These are phyloP conservation scores for Tholera decimalis DNA, from an alignment of 2,888 invertebrate species.

Conservation along the genomic window DNA sequence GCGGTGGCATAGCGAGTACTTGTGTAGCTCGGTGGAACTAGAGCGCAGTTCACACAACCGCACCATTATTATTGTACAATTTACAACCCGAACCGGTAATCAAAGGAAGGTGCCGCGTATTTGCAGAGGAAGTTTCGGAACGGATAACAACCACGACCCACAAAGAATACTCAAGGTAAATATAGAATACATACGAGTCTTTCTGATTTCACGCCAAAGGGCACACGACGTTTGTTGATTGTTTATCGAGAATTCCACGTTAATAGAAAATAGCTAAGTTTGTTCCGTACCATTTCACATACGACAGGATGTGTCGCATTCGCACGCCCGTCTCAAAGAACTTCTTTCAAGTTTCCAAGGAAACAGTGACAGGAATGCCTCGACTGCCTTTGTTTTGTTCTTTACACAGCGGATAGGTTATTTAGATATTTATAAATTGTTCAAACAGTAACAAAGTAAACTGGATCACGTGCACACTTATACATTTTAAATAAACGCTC, in stretches of 20 bases:
- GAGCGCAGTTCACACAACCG: conserved; percentile 58
- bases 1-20: conserved; percentile 7
- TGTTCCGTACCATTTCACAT: conserved; percentile 55
- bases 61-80: conserved; percentile 82
- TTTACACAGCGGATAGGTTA: conserved; percentile 12
- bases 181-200: conserved; percentile 72
- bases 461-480: conserved; percentile 32
- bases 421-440: conserved; percentile 41
- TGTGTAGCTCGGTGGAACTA: conserved; percentile 73
- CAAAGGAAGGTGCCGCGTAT: conserved; percentile 78
- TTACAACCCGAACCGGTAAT: conserved; percentile 81
- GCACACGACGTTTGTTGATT: conserved; percentile 66
- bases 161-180: conserved; percentile 73
- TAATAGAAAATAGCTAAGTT: conserved; percentile 64
- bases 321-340: conserved; percentile 47
- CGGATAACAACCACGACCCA: conserved; percentile 67
- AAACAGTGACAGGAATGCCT: conserved; percentile 42
- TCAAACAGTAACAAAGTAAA: conserved; percentile 23
- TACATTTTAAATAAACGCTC: conserved; percentile 58
- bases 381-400: conserved; percentile 46
- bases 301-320: conserved; percentile 28
- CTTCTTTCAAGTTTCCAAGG: conserved; percentile 55
- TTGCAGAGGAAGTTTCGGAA: conserved; percentile 77
- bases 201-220: conserved; percentile 65
- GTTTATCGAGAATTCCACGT: conserved; percentile 61